These are phyloP conservation scores for Cosmia pyralina DNA, from an alignment of 2,888 invertebrate species.

Conservation along the genomic window DNA sequence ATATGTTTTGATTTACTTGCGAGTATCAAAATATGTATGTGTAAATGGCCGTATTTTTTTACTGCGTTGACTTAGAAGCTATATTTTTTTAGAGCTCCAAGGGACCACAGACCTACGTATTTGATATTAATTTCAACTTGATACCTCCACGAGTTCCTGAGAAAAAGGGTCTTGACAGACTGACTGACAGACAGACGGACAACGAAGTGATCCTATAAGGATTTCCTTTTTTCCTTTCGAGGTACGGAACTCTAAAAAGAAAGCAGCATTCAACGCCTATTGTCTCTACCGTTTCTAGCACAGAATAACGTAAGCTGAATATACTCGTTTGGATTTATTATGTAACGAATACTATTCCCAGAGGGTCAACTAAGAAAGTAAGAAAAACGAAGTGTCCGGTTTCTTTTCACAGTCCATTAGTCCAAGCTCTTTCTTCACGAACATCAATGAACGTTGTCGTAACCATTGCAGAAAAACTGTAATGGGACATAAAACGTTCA, in stretches of 20 bases:
- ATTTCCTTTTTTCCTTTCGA: too few species aligned
- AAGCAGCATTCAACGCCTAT: constrained; percentile 6
- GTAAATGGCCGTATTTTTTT: too few species aligned
- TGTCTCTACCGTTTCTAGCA: constrained; percentile 11
- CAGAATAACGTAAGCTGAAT: constrained; percentile 39
- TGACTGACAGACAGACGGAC: too few species aligned
- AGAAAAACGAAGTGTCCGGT: constrained; percentile 63
- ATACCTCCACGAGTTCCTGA: too few species aligned
- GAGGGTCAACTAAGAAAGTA: constrained; percentile 47
- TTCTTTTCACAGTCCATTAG: constrained; percentile 64
- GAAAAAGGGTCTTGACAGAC: too few species aligned
- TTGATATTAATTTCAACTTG: too few species aligned
- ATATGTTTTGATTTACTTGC: too few species aligned
- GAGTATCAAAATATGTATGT: too few species aligned
- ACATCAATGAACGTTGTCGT: constrained; percentile 56
- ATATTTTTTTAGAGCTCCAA: too few species aligned
- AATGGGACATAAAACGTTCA: constrained; percentile 50
- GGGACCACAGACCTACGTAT: too few species aligned
- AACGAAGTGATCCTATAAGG: too few species aligned
- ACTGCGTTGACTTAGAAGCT: too few species aligned
- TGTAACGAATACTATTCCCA: constrained; percentile 44
- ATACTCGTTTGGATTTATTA: constrained; percentile 43
- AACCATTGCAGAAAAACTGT: constrained; percentile 58
- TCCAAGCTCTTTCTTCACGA: constrained; percentile 49
- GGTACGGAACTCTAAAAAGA: neutral